A percentile compares a stretch with the other conserved stretches of the same genome.
Conservation (phyloP, 1,140 invertebrate genomes). For the Panagrolaimus sp. region DNA sequence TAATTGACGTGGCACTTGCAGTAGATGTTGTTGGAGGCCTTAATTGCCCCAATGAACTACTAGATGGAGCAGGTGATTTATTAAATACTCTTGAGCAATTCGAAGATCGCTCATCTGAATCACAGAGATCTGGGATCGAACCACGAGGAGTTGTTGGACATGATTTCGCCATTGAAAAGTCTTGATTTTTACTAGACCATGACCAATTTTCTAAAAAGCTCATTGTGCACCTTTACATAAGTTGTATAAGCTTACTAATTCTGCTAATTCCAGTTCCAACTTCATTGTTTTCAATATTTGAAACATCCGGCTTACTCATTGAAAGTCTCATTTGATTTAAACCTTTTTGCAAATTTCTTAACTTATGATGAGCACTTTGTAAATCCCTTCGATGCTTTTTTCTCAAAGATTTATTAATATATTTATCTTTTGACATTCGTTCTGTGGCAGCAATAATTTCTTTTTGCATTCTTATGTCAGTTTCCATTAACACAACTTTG, state of each 20-base stretch:
- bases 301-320: conserved; percentile 49
- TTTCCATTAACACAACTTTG: conserved; percentile 51
- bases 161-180: conserved; percentile 38
- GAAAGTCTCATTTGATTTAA: conserved; percentile 49
- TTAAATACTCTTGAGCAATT: conserved; percentile 9
- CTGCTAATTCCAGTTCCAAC: conserved; percentile 30
- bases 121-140: conserved; percentile 50
- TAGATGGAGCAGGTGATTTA: conserved; percentile 17
- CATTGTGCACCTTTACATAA: too few species aligned
- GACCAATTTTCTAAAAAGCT: conserved; percentile 49
- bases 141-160: conserved; percentile 56
- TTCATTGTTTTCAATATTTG: background rate
- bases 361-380: conserved; percentile 66
- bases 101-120: conserved; percentile 14
- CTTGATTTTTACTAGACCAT: conserved; percentile 21
- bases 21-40: background rate
- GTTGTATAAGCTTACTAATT: conserved; percentile 29
- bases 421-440: conserved; percentile 68
- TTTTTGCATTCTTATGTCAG: conserved; percentile 72
- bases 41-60: conserved; percentile 7
- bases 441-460: conserved; percentile 72
- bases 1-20: background rate
- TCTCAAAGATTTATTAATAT: conserved; percentile 67
- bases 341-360: conserved; percentile 52
- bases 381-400: conserved; percentile 69